Evolutionary conservation across 2,888 invertebrate genomes (phyloP).

Genomic region (Hypomecis punctinalis): DNA sequence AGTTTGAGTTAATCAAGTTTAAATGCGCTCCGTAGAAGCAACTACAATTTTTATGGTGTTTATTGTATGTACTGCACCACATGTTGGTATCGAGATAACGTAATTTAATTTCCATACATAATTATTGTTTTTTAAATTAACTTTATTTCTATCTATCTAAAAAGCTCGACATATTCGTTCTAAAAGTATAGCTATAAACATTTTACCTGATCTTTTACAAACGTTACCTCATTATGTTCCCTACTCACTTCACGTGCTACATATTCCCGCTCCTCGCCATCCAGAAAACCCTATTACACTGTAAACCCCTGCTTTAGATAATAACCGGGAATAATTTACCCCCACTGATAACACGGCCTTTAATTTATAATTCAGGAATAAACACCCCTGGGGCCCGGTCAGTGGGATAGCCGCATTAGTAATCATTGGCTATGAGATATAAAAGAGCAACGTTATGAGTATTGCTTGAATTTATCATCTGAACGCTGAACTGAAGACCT

Average conservation of each 20-base stretch:
- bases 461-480: slow-evolving; percentile 6
- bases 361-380: slow-evolving; percentile 32
- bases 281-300: slow-evolving; percentile 42
- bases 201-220: slow-evolving; percentile 17
- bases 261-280: slow-evolving; percentile 47
- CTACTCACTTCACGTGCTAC: slow-evolving; percentile 50
- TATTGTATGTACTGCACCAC: too few relatives aligned
- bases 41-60: too few relatives aligned
- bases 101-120: too few relatives aligned
- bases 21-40: too few relatives aligned
- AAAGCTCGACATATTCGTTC: too few relatives aligned
- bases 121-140: too few relatives aligned
- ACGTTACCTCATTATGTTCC: slow-evolving; percentile 10
- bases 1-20: too few relatives aligned
- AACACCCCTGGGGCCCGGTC: slow-evolving; percentile 24
- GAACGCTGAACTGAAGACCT: neutral
- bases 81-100: too few relatives aligned
- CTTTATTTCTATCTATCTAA: too few relatives aligned
- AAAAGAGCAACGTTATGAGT: slow-evolving; percentile 15
- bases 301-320: slow-evolving; percentile 42
- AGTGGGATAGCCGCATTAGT: slow-evolving; percentile 23
- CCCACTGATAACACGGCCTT: slow-evolving; percentile 35
- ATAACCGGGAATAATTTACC: slow-evolving; percentile 51
- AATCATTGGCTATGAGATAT: slow-evolving; percentile 29
- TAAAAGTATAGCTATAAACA: neutral